Evolutionary conservation across 2,113 vertebrate species (phyloP), one percentile per base, ranked within the genome.

Genomic region (Halcyon senegalensis): DNA sequence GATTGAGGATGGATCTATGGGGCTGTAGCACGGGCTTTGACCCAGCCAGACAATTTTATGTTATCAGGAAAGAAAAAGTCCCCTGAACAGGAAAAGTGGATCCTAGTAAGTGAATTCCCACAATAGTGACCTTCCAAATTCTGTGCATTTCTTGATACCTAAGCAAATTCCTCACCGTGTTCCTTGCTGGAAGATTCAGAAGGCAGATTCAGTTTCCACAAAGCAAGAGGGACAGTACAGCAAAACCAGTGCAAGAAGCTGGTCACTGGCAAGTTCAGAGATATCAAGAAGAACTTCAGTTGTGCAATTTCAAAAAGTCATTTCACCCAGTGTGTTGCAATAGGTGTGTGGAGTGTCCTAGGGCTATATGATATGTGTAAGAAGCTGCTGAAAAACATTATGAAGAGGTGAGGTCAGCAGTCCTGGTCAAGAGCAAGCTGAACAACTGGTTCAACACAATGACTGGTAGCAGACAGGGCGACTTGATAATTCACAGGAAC

Each of bases 371-470:
- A 97, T 96, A 97, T 97, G 93, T 96, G 74, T 27, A 93, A 96
- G 95, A 87, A 95, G 84, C 93, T 96, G 89, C 93, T 94, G 91
- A 68, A 91, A 93, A 91, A 87, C 94, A 96, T 94, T 35, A 87
- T 73, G 93, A 50, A 73, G 94, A 91, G 94, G 87, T 96, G 95
- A 97, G 91, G 77, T 97, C 96, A 97, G 95, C 94, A 96, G 93
- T 87, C 89, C 91, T 96, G 96, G 96, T 95, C 95, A 96, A 95
- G 58, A 87, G 37, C 62, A 91, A 94, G 96, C 95, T 93, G 96
- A 97, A 91, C 86, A 94, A 97, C 95, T 96, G 96, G 96, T 96
- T 96, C 77, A 91, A 14, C 81, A 73, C 96, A 90, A 50, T 23
- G 76, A 59, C 74, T 95, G 60, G 80, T 63, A 92, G 58, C 87